These are phyloP conservation scores for Volucella zonaria DNA, from an alignment of 2,888 invertebrate genomes.

Conservation along the genomic window DNA sequence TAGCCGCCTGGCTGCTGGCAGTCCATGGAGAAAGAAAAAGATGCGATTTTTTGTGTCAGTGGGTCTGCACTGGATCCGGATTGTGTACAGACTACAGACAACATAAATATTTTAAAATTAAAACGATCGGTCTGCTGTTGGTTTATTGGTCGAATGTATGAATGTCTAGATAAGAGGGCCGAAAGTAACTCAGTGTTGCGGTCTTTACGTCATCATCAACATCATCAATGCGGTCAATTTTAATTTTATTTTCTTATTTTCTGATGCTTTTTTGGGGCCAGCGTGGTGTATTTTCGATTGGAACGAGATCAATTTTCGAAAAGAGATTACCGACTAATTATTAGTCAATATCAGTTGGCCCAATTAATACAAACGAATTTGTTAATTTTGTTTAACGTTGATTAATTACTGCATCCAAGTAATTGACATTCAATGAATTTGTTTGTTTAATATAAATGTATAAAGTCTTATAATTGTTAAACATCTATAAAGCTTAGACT, in stretches of 20 bases:
- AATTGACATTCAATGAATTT: slow-evolving; percentile 15
- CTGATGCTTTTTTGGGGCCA: not conserved
- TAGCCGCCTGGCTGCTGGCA: slow-evolving; percentile 18
- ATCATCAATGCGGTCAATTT: slow-evolving; percentile 36
- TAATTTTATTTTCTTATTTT: slow-evolving; percentile 35
- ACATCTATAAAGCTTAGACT: too few species aligned
- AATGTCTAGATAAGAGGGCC: not conserved
- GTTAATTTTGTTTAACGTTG: slow-evolving; percentile 34
- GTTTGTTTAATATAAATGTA: not conserved
- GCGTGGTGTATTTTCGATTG: slow-evolving; percentile 24
- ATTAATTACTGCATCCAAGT: slow-evolving; percentile 19
- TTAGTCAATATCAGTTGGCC: slow-evolving; percentile 17
- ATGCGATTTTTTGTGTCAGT: slow-evolving; percentile 47
- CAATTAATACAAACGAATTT: slow-evolving; percentile 47
- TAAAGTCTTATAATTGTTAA: too few species aligned
- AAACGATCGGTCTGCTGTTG: slow-evolving; percentile 24
- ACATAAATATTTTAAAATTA: slow-evolving; percentile 50
- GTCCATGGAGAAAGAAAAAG: slow-evolving; percentile 8
- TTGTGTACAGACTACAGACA: slow-evolving; percentile 35
- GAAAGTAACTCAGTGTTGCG: slow-evolving; percentile 17
- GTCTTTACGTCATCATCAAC: slow-evolving; percentile 40
- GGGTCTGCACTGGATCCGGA: slow-evolving; percentile 33
- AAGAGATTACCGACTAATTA: not conserved
- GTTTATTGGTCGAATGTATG: slow-evolving; percentile 11
- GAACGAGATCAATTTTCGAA: slow-evolving; percentile 18